A percentile compares a stretch with the other conserved stretches of the same genome.
Conservation (phyloP, 2,113 vertebrate species). For the Trichomycterus rosablanca region DNA sequence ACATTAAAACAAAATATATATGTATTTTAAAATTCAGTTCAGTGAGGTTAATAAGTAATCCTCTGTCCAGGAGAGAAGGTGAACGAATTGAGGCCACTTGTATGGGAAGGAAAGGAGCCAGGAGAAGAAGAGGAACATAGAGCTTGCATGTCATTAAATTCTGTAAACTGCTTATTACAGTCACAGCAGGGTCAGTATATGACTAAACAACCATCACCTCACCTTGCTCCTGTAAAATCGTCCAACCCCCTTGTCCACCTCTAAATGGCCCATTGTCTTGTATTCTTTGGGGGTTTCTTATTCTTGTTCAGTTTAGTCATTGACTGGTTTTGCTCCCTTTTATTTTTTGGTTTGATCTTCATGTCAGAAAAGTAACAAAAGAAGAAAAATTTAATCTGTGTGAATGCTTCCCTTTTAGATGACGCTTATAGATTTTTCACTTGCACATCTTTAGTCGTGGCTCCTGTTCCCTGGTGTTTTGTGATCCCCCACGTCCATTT, state of each 20-base stretch:
- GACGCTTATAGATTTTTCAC: conserved; percentile 30
- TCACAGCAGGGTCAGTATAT: conserved; percentile 50
- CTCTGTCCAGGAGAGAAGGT: conserved; percentile 61
- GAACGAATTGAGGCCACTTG: conserved; percentile 50
- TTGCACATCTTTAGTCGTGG: conserved; percentile 30
- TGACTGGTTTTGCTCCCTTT: conserved; percentile 65
- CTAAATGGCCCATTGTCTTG: conserved; percentile 46
- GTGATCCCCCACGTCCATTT: conserved; percentile 45
- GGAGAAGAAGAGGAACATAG: conserved; percentile 41
- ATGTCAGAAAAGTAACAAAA: conserved; percentile 29
- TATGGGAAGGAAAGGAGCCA: conserved; percentile 48
- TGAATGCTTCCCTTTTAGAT: conserved; percentile 45
- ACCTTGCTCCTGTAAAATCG: conserved; percentile 20
- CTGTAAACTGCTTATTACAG: conserved; percentile 47
- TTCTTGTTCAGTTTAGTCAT: conserved; percentile 64
- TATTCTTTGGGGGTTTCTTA: conserved; percentile 70
- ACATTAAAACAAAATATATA: conserved; percentile 62
- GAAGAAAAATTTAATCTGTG: conserved; percentile 11
- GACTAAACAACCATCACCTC: conserved; percentile 47
- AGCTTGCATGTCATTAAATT: conserved; percentile 51
- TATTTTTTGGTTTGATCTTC: conserved; percentile 61
- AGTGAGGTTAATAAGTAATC: conserved; percentile 69
- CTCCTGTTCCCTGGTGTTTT: conserved; percentile 51
- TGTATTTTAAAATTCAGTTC: conserved; percentile 60
- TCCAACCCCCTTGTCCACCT: conserved; percentile 57